Conservation (phyloP, 2,113 vertebrate genomes). For the Pituophis catenifer region DNA sequence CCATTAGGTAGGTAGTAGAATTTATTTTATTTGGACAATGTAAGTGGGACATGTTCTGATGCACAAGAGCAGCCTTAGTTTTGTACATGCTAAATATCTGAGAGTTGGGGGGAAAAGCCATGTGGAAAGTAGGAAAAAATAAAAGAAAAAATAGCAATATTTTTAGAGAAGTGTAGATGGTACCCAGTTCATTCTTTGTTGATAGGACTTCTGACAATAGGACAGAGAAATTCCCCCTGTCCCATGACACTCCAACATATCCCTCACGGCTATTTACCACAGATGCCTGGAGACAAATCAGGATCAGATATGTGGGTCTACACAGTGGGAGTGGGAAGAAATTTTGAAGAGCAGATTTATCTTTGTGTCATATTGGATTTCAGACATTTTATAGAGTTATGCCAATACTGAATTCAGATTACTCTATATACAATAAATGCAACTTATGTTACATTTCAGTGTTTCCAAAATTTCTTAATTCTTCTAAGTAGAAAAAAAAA, state of each 20-base stretch:
- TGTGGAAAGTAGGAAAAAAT: not conserved
- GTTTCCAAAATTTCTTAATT: not conserved
- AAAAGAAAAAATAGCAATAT: not conserved
- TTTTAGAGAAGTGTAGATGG: not conserved
- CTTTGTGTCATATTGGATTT: not conserved
- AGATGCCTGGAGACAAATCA: not conserved
- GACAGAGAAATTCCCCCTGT: not conserved
- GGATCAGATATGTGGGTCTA: not conserved
- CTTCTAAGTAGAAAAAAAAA: not conserved
- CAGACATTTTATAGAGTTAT: not conserved
- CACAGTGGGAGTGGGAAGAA: not conserved
- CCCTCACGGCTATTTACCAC: not conserved
- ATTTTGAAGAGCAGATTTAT: not conserved
- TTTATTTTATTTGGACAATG: not conserved
- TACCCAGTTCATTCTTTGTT: not conserved
- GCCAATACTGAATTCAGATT: not conserved
- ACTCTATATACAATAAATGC: not conserved
- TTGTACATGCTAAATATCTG: not conserved
- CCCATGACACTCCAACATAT: not conserved
- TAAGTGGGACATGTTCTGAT: not conserved
- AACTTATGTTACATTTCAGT: not conserved
- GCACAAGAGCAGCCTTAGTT: not conserved
- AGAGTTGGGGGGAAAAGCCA: not conserved
- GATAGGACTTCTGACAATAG: not conserved
- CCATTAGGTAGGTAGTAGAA: slow-evolving; percentile 80